Base-by-base conservation (phyloP, 2,888 invertebrate genomes). In the Argyresthia goedartella region DNA sequence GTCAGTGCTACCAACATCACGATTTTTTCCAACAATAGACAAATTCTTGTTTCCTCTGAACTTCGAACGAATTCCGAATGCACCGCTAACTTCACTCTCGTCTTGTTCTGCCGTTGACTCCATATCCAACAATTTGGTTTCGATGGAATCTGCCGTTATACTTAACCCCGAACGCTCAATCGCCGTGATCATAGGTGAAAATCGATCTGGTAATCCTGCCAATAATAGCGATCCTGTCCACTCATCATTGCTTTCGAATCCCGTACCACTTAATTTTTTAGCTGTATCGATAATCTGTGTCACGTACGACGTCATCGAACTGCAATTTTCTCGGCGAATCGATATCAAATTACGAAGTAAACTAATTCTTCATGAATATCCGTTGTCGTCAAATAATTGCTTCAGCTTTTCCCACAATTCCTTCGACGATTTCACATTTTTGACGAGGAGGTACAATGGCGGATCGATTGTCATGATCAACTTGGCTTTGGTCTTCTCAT, bases 41-140 rank as follows among this genome's bases (percentile, higher is more conserved):
- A 35, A 35, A 44, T 34, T 43, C 15, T 25, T 41, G 10, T 36
- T 34, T 7, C 25, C 25, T 33, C 43, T 33, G 4, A 15, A 15
- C 34, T 34, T 46, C 25, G 54, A 52, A 36, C 41, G 46, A 47
- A 14, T 47, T 13, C n/a, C 52, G 42, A 52, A 46, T 25, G 11
- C 45, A 34, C 25, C 9, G 39, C 52, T 36, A 51, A 50, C 51
- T 44, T 49, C 34, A n/a, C 16, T 41, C 47, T 35, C 34, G 41
- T 39, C 49, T 46, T 49, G n/a, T 15, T 35, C 49, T 8, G 44
- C 9, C 13, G 9, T 13, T 25, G 25, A 25, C 10, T 39, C 39
- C 51, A 51, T 43, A 15, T 51, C 51, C 51, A 51, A 44, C 35
- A 51, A 45, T 35, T 45, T 51, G 1, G 44, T 44, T 35, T 51